Evolutionary conservation across 2,888 invertebrate species (phyloP).

Genomic region (Calephelis perditalis): DNA sequence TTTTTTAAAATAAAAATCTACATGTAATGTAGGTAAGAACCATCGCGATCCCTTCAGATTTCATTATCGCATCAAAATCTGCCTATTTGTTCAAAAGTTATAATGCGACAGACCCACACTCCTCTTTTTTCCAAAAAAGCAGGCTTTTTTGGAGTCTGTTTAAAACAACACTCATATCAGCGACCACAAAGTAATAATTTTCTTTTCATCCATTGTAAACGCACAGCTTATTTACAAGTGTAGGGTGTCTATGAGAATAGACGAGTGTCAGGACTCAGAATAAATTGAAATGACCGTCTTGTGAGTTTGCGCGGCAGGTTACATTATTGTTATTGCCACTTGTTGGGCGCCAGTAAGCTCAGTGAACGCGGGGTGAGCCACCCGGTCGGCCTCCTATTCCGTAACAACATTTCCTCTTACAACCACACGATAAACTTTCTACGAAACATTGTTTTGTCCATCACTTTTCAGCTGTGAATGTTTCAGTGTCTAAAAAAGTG

Average conservation of each 20-base stretch:
- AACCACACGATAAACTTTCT: slow-evolving; percentile 57
- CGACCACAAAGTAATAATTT: no score
- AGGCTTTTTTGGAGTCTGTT: no score
- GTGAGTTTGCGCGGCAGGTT: slow-evolving; percentile 70
- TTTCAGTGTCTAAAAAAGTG: slow-evolving; percentile 9
- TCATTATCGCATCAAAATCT: no score
- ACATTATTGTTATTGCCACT: slow-evolving; percentile 69
- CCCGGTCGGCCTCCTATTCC: slow-evolving; percentile 50
- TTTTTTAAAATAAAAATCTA: no score
- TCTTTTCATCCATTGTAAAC: neutral
- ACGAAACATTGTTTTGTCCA: slow-evolving; percentile 14
- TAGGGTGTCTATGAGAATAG: neutral
- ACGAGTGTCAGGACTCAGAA: slow-evolving; percentile 1
- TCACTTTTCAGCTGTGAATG: slow-evolving; percentile 10
- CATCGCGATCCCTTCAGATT: no score
- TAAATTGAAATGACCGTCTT: slow-evolving; percentile 27
- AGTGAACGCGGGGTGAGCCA: slow-evolving; percentile 65
- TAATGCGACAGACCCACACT: no score
- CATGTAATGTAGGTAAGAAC: no score
- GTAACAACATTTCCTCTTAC: slow-evolving; percentile 31
- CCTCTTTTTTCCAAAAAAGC: no score
- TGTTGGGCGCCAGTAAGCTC: slow-evolving; percentile 74
- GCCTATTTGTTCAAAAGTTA: no score
- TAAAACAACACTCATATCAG: no score
- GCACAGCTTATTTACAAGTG: neutral